Evolutionary conservation across 2,797 vertebrate species (phyloP).

Genomic region (Graptemys geographica): DNA sequence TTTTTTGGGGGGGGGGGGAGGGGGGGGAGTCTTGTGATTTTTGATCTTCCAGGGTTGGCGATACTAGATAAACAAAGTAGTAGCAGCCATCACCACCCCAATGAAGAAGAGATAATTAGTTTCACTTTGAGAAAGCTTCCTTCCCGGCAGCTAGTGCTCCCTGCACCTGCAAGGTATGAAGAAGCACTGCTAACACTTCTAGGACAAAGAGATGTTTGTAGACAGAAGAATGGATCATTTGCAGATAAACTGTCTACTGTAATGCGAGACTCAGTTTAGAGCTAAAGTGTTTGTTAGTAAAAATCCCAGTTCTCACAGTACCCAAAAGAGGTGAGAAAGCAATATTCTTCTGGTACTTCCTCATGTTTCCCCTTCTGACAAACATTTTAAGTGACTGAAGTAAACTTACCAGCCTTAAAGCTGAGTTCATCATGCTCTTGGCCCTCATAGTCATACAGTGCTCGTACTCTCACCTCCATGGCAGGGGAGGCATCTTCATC

Average conservation of each 20-base stretch:
- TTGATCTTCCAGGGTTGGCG: neutral
- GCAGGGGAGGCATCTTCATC: conserved; percentile 88
- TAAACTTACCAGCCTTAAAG: conserved; percentile 92
- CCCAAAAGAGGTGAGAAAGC: neutral
- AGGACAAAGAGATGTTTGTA: neutral
- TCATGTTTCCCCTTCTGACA: neutral
- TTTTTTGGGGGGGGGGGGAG: too few species aligned
- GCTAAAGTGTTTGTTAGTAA: neutral
- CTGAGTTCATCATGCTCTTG: conserved; percentile 98
- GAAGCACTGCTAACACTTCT: rapidly evolving
- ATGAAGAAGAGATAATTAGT: neutral
- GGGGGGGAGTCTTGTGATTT: neutral
- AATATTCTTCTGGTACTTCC: neutral
- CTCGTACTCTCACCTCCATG: conserved; percentile 89
- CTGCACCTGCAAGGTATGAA: neutral
- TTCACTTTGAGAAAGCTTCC: neutral
- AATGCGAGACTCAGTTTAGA: neutral
- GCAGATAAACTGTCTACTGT: neutral
- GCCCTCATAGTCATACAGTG: conserved; percentile 96
- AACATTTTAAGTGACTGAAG: neutral
- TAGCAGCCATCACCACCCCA: neutral
- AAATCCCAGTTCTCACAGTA: neutral
- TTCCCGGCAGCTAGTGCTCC: neutral
- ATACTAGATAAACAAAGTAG: neutral
- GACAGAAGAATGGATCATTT: neutral